A percentile compares a stretch with the other conserved stretches of the same genome.
These are phyloP conservation scores for Rhagologus leucostigma DNA, from an alignment of 2,113 vertebrate species.

Conservation along the genomic window DNA sequence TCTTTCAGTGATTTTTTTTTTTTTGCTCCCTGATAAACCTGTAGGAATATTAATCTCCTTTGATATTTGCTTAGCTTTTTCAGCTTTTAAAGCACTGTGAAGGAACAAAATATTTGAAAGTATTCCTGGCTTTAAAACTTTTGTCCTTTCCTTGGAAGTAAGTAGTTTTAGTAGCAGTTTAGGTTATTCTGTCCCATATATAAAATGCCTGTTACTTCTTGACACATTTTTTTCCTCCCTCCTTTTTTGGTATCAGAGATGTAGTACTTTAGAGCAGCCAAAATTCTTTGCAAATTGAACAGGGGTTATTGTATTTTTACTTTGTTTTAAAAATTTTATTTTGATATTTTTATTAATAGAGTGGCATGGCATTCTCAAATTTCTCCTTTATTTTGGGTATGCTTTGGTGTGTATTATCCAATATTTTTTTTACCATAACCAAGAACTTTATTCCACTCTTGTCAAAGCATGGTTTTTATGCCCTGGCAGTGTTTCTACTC, in stretches of 20 bases:
- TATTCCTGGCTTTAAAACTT: background rate
- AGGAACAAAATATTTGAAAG: background rate
- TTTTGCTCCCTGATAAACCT: background rate
- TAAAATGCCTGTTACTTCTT: background rate
- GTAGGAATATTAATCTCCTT: background rate
- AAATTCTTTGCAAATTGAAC: background rate
- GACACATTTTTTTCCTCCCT: background rate
- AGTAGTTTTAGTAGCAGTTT: background rate
- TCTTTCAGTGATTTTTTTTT: background rate
- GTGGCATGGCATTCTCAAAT: background rate
- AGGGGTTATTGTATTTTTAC: background rate
- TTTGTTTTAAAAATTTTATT: background rate
- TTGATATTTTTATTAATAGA: background rate
- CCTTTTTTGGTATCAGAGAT: background rate
- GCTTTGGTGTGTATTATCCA: background rate
- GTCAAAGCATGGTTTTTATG: background rate
- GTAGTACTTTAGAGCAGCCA: background rate
- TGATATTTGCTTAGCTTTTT: background rate
- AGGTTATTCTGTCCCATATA: background rate
- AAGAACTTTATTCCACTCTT: background rate
- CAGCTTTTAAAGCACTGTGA: background rate
- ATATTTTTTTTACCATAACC: background rate
- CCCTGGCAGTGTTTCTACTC: background rate
- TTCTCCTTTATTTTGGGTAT: fast-evolving
- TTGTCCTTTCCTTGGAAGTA: background rate